Conservation (phyloP, 2,797 vertebrate species). For the Fistularia commersonii region DNA sequence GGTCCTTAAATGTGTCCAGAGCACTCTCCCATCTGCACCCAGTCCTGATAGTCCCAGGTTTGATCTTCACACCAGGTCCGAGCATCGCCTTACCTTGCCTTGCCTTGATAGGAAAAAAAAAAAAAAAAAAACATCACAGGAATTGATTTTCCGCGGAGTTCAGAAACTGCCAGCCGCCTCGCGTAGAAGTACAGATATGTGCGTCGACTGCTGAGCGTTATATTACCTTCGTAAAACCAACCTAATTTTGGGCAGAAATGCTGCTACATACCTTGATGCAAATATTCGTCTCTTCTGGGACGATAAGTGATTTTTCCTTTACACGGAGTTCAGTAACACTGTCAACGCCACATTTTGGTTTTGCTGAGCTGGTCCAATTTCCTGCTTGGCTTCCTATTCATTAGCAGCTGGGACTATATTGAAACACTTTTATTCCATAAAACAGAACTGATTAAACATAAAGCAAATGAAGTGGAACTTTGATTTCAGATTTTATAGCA, state of each 20-base stretch:
- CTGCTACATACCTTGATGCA: neutral
- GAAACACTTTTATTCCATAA: slow-evolving; percentile 22
- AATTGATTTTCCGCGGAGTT: too few species aligned
- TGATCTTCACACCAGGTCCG: too few species aligned
- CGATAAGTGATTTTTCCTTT: slow-evolving; percentile 7
- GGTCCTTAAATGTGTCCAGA: too few species aligned
- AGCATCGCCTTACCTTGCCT: too few species aligned
- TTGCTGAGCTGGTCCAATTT: slow-evolving; percentile 51
- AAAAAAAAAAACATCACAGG: too few species aligned
- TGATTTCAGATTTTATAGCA: slow-evolving; percentile 8
- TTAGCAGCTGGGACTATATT: slow-evolving; percentile 30
- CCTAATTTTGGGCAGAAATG: neutral
- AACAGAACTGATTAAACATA: slow-evolving; percentile 29
- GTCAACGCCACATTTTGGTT: slow-evolving; percentile 16
- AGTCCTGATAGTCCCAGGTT: too few species aligned
- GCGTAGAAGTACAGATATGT: too few species aligned
- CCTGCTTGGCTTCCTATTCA: slow-evolving; percentile 48
- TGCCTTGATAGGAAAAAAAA: too few species aligned
- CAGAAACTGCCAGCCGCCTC: too few species aligned
- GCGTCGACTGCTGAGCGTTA: neutral
- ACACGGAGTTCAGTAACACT: slow-evolving; percentile 13
- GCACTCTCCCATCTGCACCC: too few species aligned
- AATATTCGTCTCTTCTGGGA: neutral
- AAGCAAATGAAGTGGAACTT: slow-evolving; percentile 26
- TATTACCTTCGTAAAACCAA: neutral